Evolutionary conservation across 2,797 vertebrate species (phyloP).

Genomic region (Leucoraja ocellata): DNA sequence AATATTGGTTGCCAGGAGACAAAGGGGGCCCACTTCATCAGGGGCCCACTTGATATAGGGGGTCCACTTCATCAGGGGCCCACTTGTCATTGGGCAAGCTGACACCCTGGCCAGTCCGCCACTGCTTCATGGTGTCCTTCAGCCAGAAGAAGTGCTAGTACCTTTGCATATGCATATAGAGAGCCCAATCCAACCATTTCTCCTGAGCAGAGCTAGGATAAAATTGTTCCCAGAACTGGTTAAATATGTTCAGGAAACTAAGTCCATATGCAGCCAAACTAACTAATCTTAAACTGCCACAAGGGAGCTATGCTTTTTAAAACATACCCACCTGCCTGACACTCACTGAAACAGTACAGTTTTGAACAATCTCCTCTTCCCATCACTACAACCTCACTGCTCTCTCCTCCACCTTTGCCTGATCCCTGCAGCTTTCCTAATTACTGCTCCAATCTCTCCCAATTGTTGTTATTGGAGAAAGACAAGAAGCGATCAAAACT

Average conservation of each 20-base stretch:
- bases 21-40: too few species aligned
- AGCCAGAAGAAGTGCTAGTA: background rate
- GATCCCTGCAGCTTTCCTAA: background rate
- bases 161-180: background rate
- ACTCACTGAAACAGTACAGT: too few species aligned
- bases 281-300: background rate
- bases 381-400: background rate
- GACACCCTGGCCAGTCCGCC: too few species aligned
- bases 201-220: background rate
- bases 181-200: background rate
- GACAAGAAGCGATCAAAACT: background rate
- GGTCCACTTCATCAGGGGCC: too few species aligned
- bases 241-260: background rate
- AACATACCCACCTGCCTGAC: background rate
- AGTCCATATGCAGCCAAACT: background rate
- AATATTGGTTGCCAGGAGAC: too few species aligned
- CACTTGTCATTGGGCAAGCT: too few species aligned
- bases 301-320: background rate
- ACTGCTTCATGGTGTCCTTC: too few species aligned
- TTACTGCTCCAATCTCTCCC: background rate
- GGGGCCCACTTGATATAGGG: too few species aligned
- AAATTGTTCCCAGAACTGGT: background rate
- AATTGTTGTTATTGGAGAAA: background rate
- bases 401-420: background rate
- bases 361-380: background rate